Evolutionary conservation across 2,113 vertebrate genomes (phyloP).

Genomic region (Sakesphorus luctuosus): DNA sequence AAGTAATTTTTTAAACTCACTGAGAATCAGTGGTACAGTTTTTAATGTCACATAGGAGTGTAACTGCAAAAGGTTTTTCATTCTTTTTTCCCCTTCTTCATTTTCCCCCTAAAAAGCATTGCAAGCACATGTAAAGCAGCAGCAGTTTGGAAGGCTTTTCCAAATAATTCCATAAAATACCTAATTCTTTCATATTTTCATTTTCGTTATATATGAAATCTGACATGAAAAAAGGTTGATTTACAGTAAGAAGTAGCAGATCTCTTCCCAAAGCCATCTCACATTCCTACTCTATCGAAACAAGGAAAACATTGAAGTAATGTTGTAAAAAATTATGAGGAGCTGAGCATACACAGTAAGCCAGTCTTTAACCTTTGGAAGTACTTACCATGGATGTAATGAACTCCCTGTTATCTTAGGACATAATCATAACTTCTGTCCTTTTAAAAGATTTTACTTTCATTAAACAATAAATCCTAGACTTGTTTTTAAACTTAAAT

Average conservation of each 20-base stretch:
- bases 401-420: neutral
- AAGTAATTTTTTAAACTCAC: neutral
- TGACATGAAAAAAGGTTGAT: neutral
- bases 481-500: neutral
- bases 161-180: neutral
- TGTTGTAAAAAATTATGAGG: neutral
- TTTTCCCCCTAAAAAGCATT: neutral
- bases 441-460: neutral
- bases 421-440: neutral
- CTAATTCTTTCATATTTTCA: neutral
- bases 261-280: neutral
- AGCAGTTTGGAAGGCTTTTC: neutral
- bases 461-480: neutral
- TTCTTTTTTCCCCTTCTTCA: neutral
- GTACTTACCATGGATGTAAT: neutral
- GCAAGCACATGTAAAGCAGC: neutral
- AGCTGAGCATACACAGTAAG: neutral
- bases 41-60: neutral
- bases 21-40: neutral
- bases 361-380: neutral
- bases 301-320: neutral
- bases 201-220: neutral
- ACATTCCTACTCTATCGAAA: neutral
- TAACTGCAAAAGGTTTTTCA: neutral
- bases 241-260: neutral